Evolutionary conservation across 2,797 vertebrate species (phyloP), one percentile per base, ranked within the genome.

Genomic region (Gymnocypris eckloni): DNA sequence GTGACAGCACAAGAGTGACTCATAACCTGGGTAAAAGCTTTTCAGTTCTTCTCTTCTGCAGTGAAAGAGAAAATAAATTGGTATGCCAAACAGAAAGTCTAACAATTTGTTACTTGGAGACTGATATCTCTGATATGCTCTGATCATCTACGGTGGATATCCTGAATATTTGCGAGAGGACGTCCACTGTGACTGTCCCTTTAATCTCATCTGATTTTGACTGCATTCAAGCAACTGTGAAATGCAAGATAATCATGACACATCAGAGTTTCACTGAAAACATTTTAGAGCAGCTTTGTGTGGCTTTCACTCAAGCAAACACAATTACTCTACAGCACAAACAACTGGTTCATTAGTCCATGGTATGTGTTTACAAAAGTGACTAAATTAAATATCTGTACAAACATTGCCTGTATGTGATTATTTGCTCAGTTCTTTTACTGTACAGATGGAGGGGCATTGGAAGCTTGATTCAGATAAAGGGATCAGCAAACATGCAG

Each of bases 1-100:
- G 39, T 56, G 54, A 61, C 64, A 85, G 28, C 39, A 9, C 16
- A 70, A 61, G 52, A 6, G n/a, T 70, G 10, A 69, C 33, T 85
- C 54, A 73, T 72, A 71, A 56, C 75, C 48, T 15, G 73, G 73
- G 16, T 45, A 79, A 79, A 79, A 73, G 54, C 52, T 45, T 85
- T 66, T 15, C 37, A 43, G 52, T 85, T 80, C 67, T 48, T 45
- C 25, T 73, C 39, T 71, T 41, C 52, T 72, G 18, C n/a, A 37
- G 6, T 33, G 50, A 79, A 70, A 70, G 37, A 78, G 48, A 69
- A 66, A 76, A 75, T 39, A 64, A 84, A 70, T 52, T 41, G 37
- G 41, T 70, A 16, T n/a, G 33, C 22, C 73, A 56, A 69, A 84
- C n/a, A 84, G 37, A 84, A 84, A 37, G 33, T 78, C 72, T 54